These are phyloP conservation scores for Podilymbus podiceps DNA, from an alignment of 2,113 vertebrate genomes.

Conservation along the genomic window DNA sequence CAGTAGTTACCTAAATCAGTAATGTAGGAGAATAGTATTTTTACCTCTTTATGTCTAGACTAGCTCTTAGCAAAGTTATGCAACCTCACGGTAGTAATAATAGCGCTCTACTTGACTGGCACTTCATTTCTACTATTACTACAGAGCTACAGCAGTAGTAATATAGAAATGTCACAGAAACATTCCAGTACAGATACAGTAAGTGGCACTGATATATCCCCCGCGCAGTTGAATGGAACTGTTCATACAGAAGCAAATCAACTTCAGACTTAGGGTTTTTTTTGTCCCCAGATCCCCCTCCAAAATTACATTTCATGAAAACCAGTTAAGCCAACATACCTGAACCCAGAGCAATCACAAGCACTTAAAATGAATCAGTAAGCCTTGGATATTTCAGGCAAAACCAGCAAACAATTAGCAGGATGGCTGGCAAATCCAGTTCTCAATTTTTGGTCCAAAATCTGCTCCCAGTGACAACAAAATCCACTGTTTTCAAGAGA, in stretches of 20 bases:
- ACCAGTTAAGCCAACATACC: neutral
- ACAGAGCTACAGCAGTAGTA: neutral
- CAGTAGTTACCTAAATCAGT: neutral
- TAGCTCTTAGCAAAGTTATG: neutral
- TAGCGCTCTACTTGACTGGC: neutral
- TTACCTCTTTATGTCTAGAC: neutral
- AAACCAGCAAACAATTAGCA: neutral
- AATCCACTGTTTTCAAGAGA: neutral
- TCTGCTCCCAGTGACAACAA: neutral
- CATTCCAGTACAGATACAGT: neutral
- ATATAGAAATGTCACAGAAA: neutral
- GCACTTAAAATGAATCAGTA: neutral
- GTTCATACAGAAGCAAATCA: neutral
- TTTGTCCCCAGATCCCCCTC: neutral
- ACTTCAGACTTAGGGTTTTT: neutral
- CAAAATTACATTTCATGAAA: neutral
- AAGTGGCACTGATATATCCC: neutral
- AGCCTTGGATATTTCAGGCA: neutral
- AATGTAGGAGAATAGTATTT: neutral
- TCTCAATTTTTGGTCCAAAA: neutral
- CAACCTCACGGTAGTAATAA: neutral
- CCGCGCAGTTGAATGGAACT: accelerated
- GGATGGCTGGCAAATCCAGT: neutral
- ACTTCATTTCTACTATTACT: neutral
- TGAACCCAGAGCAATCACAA: neutral